phyloP scores from a whole-genome alignment of 2,888 invertebrate genomes.

The Ennomos erosarius region DNA sequence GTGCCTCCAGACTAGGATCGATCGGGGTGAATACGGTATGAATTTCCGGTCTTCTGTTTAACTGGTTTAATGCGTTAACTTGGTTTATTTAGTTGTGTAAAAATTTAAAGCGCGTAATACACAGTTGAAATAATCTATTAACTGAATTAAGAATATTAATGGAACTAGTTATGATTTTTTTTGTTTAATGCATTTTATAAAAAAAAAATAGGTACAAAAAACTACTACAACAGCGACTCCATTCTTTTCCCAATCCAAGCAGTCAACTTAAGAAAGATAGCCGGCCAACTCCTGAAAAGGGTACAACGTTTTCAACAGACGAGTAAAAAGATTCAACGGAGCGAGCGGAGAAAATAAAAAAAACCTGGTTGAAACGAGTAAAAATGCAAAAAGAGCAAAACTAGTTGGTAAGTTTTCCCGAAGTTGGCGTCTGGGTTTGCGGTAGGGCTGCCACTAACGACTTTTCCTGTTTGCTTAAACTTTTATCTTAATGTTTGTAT shows the following conservation, averaged over 20 bases:
- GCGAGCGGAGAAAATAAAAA: constrained; percentile 61
- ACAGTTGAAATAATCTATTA: no score
- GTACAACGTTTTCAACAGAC: constrained; percentile 75
- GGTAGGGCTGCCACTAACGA: constrained; percentile 65
- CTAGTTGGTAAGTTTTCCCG: constrained; percentile 79
- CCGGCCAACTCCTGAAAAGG: constrained; percentile 81
- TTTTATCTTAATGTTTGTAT: constrained; percentile 52
- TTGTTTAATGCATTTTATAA: not conserved
- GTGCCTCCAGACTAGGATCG: constrained; percentile 19
- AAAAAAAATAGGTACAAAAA: not conserved
- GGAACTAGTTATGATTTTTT: not conserved
- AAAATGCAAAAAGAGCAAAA: constrained; percentile 81
- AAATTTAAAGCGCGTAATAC: no score
- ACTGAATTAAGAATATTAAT: no score
- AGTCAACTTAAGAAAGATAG: constrained; percentile 83
- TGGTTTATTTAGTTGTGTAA: not conserved
- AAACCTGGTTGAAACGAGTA: constrained; percentile 61
- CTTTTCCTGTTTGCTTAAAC: constrained; percentile 50
- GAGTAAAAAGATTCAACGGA: constrained; percentile 76
- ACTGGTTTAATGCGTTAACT: constrained; percentile 8
- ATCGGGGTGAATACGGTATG: constrained; percentile 17
- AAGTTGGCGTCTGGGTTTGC: constrained; percentile 60
- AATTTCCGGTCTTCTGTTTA: constrained; percentile 10
- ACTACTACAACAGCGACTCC: constrained; percentile 59
- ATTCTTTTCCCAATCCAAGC: constrained; percentile 54